These are phyloP conservation scores for Drosophila repleta DNA, from an alignment of 1,140 invertebrate species.

Conservation along the genomic window DNA sequence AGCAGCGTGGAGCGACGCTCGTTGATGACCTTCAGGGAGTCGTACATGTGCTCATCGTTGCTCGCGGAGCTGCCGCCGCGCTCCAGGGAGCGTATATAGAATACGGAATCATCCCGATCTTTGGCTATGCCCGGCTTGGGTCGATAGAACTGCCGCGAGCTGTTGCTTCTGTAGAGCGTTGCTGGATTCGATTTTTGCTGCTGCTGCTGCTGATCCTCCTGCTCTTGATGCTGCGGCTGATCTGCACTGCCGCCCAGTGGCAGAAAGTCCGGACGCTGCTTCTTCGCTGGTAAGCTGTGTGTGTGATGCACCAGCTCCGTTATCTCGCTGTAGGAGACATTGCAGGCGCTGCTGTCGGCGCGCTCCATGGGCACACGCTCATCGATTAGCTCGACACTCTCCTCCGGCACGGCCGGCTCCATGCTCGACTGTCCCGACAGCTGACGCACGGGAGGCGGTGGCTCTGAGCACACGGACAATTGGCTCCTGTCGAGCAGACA, in stretches of 20 bases:
- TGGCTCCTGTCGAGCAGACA: conserved; percentile 61
- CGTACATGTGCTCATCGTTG: conserved; percentile 75
- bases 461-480: conserved; percentile 81
- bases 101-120: conserved; percentile 76
- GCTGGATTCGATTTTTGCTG: conserved; percentile 13
- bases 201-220: conserved; percentile 30
- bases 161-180: conserved; percentile 72
- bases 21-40: conserved; percentile 76
- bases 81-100: conserved; percentile 74
- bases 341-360: conserved; percentile 12
- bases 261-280: conserved; percentile 71
- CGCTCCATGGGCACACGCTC: conserved; percentile 36
- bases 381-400: conserved; percentile 60
- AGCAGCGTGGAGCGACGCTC: conserved; percentile 74
- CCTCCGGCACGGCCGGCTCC: conserved; percentile 80
- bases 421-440: conserved; percentile 82
- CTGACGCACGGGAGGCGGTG: conserved; percentile 75
- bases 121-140: conserved; percentile 63
- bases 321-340: conserved; percentile 47
- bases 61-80: conserved; percentile 28
- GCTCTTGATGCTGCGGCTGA: conserved; percentile 24
- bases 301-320: conserved; percentile 45
- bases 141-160: conserved; percentile 77
- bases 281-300: conserved; percentile 63
- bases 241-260: conserved; percentile 52